Evolutionary conservation across 2,797 vertebrate genomes (phyloP).

Genomic region (Peromyscus aztecus): DNA sequence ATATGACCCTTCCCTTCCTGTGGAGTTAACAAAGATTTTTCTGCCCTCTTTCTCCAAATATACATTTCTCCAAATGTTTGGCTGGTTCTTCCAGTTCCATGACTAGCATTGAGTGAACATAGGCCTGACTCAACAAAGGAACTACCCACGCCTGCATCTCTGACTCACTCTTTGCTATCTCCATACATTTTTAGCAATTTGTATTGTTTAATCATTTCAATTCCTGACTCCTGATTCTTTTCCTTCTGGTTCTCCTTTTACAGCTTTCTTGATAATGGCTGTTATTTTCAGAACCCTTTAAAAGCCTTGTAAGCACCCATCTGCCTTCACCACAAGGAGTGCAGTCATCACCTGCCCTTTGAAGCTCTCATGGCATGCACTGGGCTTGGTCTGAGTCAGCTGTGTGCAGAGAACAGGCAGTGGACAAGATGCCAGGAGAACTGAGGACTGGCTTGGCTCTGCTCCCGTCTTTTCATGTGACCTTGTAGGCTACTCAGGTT

Average conservation of each 20-base stretch:
- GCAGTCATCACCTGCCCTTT: background rate
- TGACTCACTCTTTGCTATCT: background rate
- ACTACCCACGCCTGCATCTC: too few relatives aligned
- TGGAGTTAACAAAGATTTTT: background rate
- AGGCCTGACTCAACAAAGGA: background rate
- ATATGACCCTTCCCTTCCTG: accelerated
- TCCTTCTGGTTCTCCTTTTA: slow-evolving; percentile 35
- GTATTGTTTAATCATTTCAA: background rate
- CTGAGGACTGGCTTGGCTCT: background rate
- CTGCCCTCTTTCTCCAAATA: background rate
- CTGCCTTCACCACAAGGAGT: background rate
- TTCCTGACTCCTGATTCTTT: background rate
- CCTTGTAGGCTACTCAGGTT: background rate
- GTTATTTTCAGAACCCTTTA: background rate
- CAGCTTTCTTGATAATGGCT: slow-evolving; percentile 4
- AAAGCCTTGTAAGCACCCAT: background rate
- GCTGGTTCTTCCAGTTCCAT: background rate
- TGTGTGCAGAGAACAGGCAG: background rate
- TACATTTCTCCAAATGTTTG: too few relatives aligned
- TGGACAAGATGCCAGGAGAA: background rate
- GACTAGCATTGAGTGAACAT: background rate
- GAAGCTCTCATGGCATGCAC: background rate
- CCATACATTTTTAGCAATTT: slow-evolving; percentile 7
- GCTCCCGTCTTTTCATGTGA: background rate
- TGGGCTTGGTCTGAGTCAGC: background rate